phyloP scores from a whole-genome alignment of 2,888 invertebrate species.

The Synergus umbraculus region DNA sequence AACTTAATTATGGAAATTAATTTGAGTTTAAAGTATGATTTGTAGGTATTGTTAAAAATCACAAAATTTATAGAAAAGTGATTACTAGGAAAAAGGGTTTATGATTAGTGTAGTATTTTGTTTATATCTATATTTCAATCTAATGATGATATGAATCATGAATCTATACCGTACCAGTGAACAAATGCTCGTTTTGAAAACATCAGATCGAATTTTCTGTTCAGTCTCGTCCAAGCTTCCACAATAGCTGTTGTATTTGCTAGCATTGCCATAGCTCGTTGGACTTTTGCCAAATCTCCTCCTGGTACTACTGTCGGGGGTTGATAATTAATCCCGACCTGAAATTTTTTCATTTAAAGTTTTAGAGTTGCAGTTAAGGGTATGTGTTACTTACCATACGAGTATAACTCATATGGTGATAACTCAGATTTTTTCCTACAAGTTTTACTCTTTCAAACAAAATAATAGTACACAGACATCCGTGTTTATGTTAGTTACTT shows the following conservation, averaged over 20 bases:
- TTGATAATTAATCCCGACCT: slow-evolving; percentile 77
- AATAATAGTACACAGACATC: no score
- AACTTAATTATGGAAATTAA: not conserved
- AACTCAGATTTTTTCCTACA: no score
- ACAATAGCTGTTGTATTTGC: slow-evolving; percentile 79
- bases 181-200: slow-evolving; percentile 83
- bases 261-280: slow-evolving; percentile 81
- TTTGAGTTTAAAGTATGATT: not conserved
- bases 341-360: slow-evolving; percentile 15
- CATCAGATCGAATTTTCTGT: slow-evolving; percentile 83
- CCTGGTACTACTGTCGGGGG: slow-evolving; percentile 74
- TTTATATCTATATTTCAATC: not conserved
- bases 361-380: slow-evolving; percentile 11
- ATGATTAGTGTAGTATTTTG: not conserved
- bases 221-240: slow-evolving; percentile 82
- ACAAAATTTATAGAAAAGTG: not conserved
- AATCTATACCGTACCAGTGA: slow-evolving; percentile 79
- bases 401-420: no score
- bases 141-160: not conserved
- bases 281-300: slow-evolving; percentile 80
- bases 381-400: no score
- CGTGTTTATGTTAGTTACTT: no score
- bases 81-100: not conserved
- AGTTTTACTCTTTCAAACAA: no score
- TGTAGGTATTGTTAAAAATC: not conserved